Evolutionary conservation across 2,888 invertebrate species (phyloP), one percentile per base, ranked within the genome.

Genomic region (Eupeodes latifasciatus): DNA sequence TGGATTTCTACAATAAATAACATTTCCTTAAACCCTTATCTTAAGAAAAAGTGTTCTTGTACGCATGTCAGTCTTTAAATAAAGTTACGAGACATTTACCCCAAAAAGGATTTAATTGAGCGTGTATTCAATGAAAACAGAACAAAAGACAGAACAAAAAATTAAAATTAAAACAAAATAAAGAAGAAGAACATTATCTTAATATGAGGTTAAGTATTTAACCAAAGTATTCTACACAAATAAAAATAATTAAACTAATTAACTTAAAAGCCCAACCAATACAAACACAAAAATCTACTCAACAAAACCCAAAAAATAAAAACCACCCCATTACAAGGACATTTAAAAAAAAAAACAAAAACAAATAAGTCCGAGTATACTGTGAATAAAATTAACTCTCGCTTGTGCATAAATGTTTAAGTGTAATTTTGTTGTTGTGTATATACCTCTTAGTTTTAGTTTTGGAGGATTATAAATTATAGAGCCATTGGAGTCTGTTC

Each of bases 401-500:
- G 40, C 40, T 55, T 47, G 57, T 72, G 57, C n/a, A 59, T 59
- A 4, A 44, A 12, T 55, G 34, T 27, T 27, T 47, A 75, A 49
- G 59, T 76, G 6, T 72, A 36, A 40, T 40, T 40, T 40, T 40
- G 40, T 40, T 79, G 11, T 69, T 72, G 51, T 64, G 49, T 80
- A 19, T 90, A 90, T 96, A 97, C 97, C 97, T 96, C 95, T 95
- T 90, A 96, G 95, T 93, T 95, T 95, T 92, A 95, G 94, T 92
- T 96, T 95, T 91, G 95, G 95, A 92, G 97, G 96, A 93, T 96
- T 95, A 94, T 95, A 95, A 91, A 93, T 92, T 91, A 92, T 95
- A 90, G 95, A 95, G 93, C 96, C 96, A 92, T 95, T 95, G 91
- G 96, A 95, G 95, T 97, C 96, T 92, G 96, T 96, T 92, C 96